phyloP scores from a whole-genome alignment of 2,888 invertebrate species.

The Odiellus spinosus region DNA sequence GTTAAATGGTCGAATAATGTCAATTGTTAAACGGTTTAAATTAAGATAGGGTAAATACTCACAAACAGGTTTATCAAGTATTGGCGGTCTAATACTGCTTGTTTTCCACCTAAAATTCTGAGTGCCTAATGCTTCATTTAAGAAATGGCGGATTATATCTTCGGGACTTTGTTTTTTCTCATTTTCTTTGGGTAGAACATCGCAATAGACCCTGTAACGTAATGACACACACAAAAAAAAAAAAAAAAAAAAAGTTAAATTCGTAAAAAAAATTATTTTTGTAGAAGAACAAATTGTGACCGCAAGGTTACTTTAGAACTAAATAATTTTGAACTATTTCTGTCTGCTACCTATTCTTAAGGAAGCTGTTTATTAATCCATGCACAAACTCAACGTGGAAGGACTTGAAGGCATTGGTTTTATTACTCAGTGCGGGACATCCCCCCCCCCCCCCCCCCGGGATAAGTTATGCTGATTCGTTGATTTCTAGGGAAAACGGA shows the following conservation, averaged over 20 bases:
- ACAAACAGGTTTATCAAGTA: conserved; percentile 18
- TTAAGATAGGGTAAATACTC: conserved; percentile 5
- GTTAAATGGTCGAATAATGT: background rate
- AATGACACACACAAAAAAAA: background rate
- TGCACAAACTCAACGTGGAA: no score
- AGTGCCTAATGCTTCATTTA: conserved; percentile 14
- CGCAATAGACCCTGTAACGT: conserved; percentile 18
- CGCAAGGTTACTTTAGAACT: no score
- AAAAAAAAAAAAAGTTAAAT: background rate
- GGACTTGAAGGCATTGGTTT: no score
- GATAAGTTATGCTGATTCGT: no score
- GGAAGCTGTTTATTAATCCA: no score
- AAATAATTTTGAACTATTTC: background rate
- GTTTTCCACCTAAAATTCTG: conserved; percentile 18
- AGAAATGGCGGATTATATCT: conserved; percentile 15
- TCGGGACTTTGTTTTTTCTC: conserved; percentile 15
- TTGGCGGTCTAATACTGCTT: conserved; percentile 18
- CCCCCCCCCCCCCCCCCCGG: no score
- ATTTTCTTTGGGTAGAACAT: conserved; percentile 15
- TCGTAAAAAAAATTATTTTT: background rate
- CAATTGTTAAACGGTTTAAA: background rate
- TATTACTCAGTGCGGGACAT: no score
- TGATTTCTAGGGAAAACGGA: no score
- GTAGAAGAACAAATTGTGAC: no score
- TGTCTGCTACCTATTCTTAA: background rate